phyloP scores from a whole-genome alignment of 2,113 vertebrate species.

The Theristicus caerulescens region DNA sequence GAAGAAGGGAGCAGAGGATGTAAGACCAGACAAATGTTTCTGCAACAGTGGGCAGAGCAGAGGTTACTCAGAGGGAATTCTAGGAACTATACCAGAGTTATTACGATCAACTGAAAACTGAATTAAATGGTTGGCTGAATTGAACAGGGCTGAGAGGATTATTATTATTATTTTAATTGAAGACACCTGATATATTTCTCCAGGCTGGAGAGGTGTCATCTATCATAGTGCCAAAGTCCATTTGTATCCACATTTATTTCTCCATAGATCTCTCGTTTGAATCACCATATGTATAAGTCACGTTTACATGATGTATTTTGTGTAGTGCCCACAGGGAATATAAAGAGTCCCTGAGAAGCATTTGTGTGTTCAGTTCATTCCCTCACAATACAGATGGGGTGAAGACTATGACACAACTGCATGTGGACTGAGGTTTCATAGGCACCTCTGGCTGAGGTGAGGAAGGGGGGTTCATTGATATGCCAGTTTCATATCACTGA shows the following conservation, averaged over 20 bases:
- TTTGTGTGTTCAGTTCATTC: background rate
- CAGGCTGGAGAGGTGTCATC: background rate
- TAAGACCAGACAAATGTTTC: background rate
- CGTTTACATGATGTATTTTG: background rate
- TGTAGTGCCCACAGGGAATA: background rate
- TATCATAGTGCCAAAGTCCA: conserved; percentile 11
- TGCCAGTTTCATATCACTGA: background rate
- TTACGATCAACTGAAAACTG: background rate
- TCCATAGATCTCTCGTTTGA: conserved; percentile 12
- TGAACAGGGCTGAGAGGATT: background rate
- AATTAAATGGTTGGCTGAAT: conserved; percentile 12
- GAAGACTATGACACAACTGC: background rate
- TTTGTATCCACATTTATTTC: conserved; percentile 30
- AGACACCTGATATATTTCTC: conserved; percentile 19
- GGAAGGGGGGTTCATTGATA: background rate
- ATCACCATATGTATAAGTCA: background rate
- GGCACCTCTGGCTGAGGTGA: background rate
- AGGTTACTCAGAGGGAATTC: background rate
- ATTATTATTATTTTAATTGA: conserved; percentile 51
- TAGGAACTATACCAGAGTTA: background rate
- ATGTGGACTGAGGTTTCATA: background rate
- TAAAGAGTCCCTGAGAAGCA: background rate
- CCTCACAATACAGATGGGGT: background rate
- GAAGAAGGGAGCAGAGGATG: background rate
- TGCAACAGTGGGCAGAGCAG: background rate